Conservation (phyloP, 2,888 invertebrate genomes). For the Yponomeuta malinellus region DNA sequence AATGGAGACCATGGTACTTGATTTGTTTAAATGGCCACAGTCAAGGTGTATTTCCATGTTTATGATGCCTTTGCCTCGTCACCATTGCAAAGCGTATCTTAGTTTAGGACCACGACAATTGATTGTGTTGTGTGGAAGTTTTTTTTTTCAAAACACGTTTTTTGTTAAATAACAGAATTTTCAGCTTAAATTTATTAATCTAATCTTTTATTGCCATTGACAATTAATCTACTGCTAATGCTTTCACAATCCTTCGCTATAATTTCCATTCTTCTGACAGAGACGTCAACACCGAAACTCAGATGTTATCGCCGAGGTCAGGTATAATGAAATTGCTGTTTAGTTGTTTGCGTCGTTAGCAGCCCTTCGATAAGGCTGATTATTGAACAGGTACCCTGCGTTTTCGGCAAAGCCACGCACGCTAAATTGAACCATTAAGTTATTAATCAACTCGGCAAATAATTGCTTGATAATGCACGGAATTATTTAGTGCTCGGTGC, state of each 20-base stretch:
- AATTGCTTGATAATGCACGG: background rate
- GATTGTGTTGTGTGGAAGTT: no score
- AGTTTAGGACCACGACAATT: no score
- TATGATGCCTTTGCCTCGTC: no score
- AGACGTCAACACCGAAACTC: slow-evolving; percentile 18
- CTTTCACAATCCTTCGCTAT: background rate
- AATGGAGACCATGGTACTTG: no score
- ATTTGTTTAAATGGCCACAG: no score
- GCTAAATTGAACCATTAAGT: slow-evolving; percentile 4
- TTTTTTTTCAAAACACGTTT: no score
- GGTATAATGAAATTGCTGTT: slow-evolving; percentile 20
- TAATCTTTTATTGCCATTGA: no score
- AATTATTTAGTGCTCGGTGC: background rate
- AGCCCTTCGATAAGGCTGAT: slow-evolving; percentile 7
- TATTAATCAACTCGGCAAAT: slow-evolving; percentile 1
- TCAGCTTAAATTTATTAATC: no score
- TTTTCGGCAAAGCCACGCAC: background rate
- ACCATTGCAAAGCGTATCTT: no score
- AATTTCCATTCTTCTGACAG: background rate
- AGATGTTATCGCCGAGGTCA: slow-evolving; percentile 21
- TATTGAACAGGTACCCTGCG: background rate
- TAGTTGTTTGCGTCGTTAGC: slow-evolving; percentile 12
- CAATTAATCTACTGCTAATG: no score
- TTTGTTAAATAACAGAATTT: no score
- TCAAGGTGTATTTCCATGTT: no score